Conservation (phyloP, 2,888 invertebrate species). For the Hirtodrosophila histrioides region DNA sequence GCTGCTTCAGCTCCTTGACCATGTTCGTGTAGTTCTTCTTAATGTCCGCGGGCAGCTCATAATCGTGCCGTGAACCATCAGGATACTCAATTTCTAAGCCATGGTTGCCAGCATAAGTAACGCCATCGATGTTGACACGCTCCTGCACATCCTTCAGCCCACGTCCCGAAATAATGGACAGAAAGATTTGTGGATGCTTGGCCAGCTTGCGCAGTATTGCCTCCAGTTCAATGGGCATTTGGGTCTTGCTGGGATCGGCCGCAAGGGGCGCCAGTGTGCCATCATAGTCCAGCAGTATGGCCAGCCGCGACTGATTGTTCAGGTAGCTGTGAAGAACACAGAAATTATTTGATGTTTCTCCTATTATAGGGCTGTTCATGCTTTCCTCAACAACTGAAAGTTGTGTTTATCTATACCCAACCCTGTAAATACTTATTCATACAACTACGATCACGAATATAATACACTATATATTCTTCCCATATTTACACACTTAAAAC, state of each 20-base stretch:
- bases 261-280: conserved; percentile 90
- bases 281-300: conserved; percentile 90
- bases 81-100: conserved; percentile 90
- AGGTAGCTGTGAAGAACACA: conserved; percentile 79
- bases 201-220: conserved; percentile 87
- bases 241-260: conserved; percentile 89
- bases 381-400: no score
- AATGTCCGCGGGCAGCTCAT: conserved; percentile 88
- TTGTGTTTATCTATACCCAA: no score
- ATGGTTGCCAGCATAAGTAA: conserved; percentile 91
- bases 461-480: no score
- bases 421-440: no score
- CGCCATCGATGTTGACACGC: conserved; percentile 86
- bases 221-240: conserved; percentile 88
- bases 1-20: conserved; percentile 87
- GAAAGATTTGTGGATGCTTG: conserved; percentile 88
- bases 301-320: conserved; percentile 87
- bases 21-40: conserved; percentile 87
- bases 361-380: no score
- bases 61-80: conserved; percentile 89
- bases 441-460: no score
- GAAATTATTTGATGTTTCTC: no score
- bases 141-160: conserved; percentile 89
- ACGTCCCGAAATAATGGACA: conserved; percentile 89
- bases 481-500: no score